Conservation (phyloP, 2,113 vertebrate genomes). For the Tyrannus savana region DNA sequence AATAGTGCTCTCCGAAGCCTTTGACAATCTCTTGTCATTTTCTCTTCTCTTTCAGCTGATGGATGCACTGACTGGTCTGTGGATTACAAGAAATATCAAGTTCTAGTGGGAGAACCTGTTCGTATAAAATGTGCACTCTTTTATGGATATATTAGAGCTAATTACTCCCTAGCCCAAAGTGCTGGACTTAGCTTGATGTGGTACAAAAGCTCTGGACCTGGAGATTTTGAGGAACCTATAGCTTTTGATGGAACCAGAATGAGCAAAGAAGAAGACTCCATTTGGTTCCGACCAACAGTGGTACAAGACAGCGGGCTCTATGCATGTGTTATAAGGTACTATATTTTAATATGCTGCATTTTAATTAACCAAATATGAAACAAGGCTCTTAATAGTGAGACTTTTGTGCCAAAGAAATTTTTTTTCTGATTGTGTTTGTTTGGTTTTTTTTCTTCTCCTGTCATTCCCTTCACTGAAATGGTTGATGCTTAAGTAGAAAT, state of each 20-base stretch:
- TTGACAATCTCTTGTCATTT: constrained; percentile 19
- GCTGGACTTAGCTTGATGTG: constrained; percentile 98
- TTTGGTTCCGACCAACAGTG: constrained; percentile 97
- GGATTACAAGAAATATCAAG: constrained; percentile 98
- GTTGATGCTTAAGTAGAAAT: background rate
- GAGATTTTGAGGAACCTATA: constrained; percentile 98
- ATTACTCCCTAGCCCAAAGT: constrained; percentile 96
- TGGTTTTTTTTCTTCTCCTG: background rate
- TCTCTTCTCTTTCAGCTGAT: constrained; percentile 83
- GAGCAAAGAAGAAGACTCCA: constrained; percentile 99
- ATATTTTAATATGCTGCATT: constrained; percentile 37
- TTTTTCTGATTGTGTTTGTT: background rate
- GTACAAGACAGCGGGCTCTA: constrained; percentile 95
- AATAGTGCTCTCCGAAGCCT: background rate
- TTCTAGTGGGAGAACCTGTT: constrained; percentile 95
- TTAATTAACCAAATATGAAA: background rate
- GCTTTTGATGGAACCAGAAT: constrained; percentile 94
- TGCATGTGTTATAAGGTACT: constrained; percentile 95
- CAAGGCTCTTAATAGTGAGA: background rate
- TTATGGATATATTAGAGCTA: constrained; percentile 98
- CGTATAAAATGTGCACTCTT: constrained; percentile 98
- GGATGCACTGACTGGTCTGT: constrained; percentile 99
- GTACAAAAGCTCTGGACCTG: constrained; percentile 96
- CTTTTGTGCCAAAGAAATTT: background rate
- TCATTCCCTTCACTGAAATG: background rate